Base-by-base conservation (phyloP, 2,113 vertebrate species). In the Marcusenius ussheri region DNA sequence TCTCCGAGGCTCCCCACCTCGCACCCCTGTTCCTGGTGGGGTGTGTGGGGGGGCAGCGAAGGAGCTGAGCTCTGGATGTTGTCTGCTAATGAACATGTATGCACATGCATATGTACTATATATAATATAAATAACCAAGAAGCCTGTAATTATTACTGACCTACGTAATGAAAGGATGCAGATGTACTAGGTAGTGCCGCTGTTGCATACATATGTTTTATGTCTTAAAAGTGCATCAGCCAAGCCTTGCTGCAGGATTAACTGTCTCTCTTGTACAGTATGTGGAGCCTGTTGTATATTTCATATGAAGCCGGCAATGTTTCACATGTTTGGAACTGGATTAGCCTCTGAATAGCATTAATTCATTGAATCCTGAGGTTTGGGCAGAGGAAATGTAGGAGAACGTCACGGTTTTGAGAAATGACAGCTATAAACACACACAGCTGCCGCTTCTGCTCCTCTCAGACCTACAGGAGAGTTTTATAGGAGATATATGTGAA, bases 11-110 rank as follows among this genome's bases (percentile, higher is more conserved):
- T 13, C 2, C 83, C 15, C 21, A 46, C 83, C 83, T 84, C 2
- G 83, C 7, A 10, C 39, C 83, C 19, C 1, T 10, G 83, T 47
- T 84, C 21, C 35, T 10, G 83, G 13, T 2, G 11, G 80, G 49
- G 49, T 3, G 46, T 8, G 46, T 7, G 5, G 45, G 27, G 17
- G 45, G 24, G 11, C 31, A 9, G 21, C 10, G 24, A 84, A 74
- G 91, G 91, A 93, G 92, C 91, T 93, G 91, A 93, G 90, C 90
- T 88, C 89, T 91, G 91, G 92, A 88, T 90, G 50, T 91, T 84
- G 91, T 94, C 94, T 93, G 91, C 90, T 95, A 95, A 95, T 95
- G 94, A 94, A 93, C 93, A 95, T 93, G 93, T 94, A 21, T 49
- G 46, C 19, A 17, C 42, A 45, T 83, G 11, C 13, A 35, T 83